Percentiles rank a stretch among this genome's conserved stretches.
phyloP scores from a whole-genome alignment of 2,797 vertebrate species.

The Coracias cyanogaster region DNA sequence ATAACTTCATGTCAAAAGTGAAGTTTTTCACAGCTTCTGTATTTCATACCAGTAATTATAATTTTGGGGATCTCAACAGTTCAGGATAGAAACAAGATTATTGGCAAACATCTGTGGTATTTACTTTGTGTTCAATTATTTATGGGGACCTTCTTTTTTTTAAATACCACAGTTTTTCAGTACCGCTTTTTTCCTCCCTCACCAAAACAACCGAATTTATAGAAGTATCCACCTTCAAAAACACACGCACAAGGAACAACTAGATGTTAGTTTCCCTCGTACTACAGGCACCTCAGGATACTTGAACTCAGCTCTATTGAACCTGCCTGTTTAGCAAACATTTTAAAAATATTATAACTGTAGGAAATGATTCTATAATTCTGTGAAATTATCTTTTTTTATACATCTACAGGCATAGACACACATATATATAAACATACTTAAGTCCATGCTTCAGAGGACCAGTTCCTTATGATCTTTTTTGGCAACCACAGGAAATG shows the following conservation, averaged over 20 bases:
- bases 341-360: not conserved
- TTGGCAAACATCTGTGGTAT: not conserved
- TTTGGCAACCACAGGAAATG: not conserved
- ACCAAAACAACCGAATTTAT: not conserved
- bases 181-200: not conserved
- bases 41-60: not conserved
- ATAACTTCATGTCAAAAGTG: not conserved
- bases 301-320: not conserved
- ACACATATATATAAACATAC: not conserved
- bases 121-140: not conserved
- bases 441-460: not conserved
- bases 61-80: not conserved
- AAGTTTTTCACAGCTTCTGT: not conserved
- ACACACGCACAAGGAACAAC: fast-evolving
- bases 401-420: not conserved
- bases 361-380: not conserved
- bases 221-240: not conserved
- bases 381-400: not conserved
- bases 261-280: not conserved
- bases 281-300: not conserved
- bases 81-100: not conserved
- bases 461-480: not conserved
- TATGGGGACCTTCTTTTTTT: not conserved
- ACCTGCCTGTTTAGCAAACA: not conserved
- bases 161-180: not conserved